These are phyloP conservation scores for Melanaphis sacchari DNA, from an alignment of 1,140 invertebrate genomes.

Conservation along the genomic window DNA sequence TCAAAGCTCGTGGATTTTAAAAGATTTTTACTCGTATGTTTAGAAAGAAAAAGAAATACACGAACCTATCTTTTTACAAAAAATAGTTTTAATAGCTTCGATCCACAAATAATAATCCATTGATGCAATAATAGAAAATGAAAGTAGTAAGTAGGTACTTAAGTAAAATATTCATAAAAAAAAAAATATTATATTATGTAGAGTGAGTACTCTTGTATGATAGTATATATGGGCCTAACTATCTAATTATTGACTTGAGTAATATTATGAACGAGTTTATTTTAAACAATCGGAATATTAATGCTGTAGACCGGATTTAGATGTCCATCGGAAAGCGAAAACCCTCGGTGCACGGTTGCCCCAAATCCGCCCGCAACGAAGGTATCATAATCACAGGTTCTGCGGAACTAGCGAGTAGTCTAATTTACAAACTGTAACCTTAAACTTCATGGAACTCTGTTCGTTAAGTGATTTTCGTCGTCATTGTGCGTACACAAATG, in stretches of 20 bases:
- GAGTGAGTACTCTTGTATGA: neutral
- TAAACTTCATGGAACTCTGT: constrained; percentile 42
- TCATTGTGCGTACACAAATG: constrained; percentile 57
- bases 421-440: constrained; percentile 47
- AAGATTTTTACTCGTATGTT: too few species aligned
- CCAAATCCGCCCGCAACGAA: constrained; percentile 15
- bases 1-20: too few species aligned
- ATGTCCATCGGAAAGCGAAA: constrained; percentile 36
- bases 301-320: constrained; percentile 7
- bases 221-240: neutral
- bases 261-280: neutral
- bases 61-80: too few species aligned
- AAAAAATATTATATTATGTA: neutral
- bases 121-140: too few species aligned
- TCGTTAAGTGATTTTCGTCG: constrained; percentile 57
- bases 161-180: too few species aligned
- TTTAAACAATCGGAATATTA: neutral
- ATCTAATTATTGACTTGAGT: neutral
- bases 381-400: constrained; percentile 4
- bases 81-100: too few species aligned
- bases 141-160: too few species aligned
- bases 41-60: too few species aligned
- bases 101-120: too few species aligned
- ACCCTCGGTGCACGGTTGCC: constrained; percentile 11
- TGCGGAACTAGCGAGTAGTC: neutral